Conservation (phyloP, 2,888 invertebrate species). For the Ormyrus nitidulus region DNA sequence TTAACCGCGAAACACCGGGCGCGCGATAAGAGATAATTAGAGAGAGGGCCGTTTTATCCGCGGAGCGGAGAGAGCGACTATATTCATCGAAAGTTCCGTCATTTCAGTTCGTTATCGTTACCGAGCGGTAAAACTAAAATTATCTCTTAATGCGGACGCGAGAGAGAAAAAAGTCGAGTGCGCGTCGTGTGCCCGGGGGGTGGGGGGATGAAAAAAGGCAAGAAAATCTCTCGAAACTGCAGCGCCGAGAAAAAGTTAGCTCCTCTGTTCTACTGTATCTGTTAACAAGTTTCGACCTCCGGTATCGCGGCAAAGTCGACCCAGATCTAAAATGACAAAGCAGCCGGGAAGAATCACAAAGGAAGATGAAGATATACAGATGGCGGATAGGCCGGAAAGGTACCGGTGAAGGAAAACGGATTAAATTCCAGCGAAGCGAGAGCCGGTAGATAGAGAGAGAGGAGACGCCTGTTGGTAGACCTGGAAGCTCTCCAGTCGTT, state of each 20-base stretch:
- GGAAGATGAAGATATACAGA: background rate
- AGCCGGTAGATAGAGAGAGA: too few species aligned
- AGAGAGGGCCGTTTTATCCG: too few species aligned
- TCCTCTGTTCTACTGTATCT: background rate
- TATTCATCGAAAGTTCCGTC: background rate
- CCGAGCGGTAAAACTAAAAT: background rate
- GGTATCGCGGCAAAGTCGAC: background rate
- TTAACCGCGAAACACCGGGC: too few species aligned
- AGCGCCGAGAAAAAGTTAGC: background rate
- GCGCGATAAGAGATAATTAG: too few species aligned
- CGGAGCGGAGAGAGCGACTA: too few species aligned
- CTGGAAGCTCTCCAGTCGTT: conserved; percentile 51
- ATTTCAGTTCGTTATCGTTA: background rate
- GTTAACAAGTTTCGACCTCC: conserved; percentile 30
- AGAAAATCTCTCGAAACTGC: too few species aligned
- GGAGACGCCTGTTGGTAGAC: conserved; percentile 50
- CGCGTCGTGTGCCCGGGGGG: too few species aligned
- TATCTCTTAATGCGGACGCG: background rate
- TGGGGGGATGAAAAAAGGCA: too few species aligned
- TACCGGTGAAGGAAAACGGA: conserved; percentile 9
- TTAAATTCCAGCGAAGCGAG: conserved; percentile 32
- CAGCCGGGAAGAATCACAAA: background rate
- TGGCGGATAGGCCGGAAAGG: background rate
- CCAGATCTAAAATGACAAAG: conserved; percentile 3
- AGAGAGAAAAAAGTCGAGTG: background rate